phyloP scores from a whole-genome alignment of 2,888 invertebrate species.

The Erannis defoliaria region DNA sequence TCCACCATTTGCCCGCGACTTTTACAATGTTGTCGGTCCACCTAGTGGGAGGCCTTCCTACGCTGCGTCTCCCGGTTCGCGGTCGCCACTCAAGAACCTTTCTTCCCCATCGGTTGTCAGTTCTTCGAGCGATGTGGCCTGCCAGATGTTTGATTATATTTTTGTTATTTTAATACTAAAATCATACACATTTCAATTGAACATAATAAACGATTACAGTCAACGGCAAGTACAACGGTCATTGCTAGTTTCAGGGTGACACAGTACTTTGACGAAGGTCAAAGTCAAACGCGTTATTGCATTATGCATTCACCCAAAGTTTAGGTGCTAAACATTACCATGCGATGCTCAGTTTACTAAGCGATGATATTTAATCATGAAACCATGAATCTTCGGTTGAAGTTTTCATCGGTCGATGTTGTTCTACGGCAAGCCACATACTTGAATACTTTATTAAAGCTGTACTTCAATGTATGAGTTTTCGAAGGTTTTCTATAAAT shows the following conservation, averaged over 20 bases:
- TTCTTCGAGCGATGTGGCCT: too few relatives aligned
- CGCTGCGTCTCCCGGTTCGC: too few relatives aligned
- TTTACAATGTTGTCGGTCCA: too few relatives aligned
- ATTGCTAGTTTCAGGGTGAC: constrained; percentile 10
- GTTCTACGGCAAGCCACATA: constrained; percentile 4
- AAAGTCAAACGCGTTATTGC: constrained; percentile 6
- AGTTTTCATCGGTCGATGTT: constrained; percentile 3
- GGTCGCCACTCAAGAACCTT: too few relatives aligned
- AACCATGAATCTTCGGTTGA: not conserved
- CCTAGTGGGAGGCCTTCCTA: too few relatives aligned
- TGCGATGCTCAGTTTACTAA: not conserved
- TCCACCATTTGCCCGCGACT: too few relatives aligned
- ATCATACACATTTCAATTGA: too few relatives aligned
- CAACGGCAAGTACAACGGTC: constrained; percentile 1
- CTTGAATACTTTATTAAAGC: constrained; percentile 32
- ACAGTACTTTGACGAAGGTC: constrained; percentile 6
- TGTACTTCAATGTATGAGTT: constrained; percentile 5
- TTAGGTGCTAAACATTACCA: constrained; percentile 1
- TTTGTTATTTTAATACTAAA: too few relatives aligned
- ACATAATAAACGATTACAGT: too few relatives aligned
- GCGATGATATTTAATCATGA: not conserved
- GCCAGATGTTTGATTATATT: too few relatives aligned
- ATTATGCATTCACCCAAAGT: constrained; percentile 19
- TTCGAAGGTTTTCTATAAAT: constrained; percentile 8
- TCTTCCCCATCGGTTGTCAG: too few relatives aligned